Base-by-base conservation (phyloP, 1,140 invertebrate species). In the Brachionus paranguensis region DNA sequence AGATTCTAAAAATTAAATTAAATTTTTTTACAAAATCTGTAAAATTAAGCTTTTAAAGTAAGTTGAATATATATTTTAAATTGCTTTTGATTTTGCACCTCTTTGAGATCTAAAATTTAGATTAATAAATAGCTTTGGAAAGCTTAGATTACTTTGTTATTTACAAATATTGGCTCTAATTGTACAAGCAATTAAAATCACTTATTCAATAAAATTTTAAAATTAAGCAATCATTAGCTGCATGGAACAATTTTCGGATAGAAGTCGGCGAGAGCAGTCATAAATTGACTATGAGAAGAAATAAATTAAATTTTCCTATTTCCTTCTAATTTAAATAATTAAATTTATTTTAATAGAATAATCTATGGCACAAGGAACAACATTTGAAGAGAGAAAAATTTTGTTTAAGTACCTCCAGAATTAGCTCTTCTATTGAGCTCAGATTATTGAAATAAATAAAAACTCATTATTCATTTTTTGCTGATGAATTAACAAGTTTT, bases 261-360 rank as follows among this genome's bases (percentile, higher is more conserved):
- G 33, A 41, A 37, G 14, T 5, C 33, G 27, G 12, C 5, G 27
- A 68, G 65, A 33, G 12, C n/a, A 33, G 65, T 33, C 33, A 14
- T 68, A 68, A 68, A n/a, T 41, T 33, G 65, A 68, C 27, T 33
- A 68, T 41, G 24, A 68, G 33, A 68, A 33, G 33, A 68, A 68
- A 33, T 37, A 68, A 68, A 68, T 37, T 6, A 68, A 68, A 37
- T 37, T 68, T 68, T 68, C 65, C 65, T 68, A 68, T 68, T 68
- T 68, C 27, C 65, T 68, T 68, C 33, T 68, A 33, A 60, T 60
- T 60, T 60, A 33, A 68, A 68, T 68, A 68, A 68, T 68, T 68
- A 33, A 68, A 68, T 68, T 41, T 68, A 68, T 33, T 68, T 68
- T 29, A 68, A 68, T 60, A 68, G 65, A 68, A 68, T 68, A 68